A percentile compares a stretch with the other conserved stretches of the same genome.
These are phyloP conservation scores for Lophius americanus DNA, from an alignment of 2,797 vertebrate genomes.

Conservation along the genomic window DNA sequence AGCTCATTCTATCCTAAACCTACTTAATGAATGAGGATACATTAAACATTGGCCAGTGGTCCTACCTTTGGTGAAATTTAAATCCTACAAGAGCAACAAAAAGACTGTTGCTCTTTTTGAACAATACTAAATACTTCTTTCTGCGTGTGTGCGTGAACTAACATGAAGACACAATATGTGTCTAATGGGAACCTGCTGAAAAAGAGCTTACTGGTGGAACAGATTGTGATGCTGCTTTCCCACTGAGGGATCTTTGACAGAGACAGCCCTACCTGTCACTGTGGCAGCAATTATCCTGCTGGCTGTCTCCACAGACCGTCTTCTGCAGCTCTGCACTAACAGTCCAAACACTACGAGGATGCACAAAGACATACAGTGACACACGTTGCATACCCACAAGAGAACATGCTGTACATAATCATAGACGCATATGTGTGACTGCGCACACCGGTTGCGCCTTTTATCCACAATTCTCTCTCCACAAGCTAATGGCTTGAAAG, in stretches of 20 bases:
- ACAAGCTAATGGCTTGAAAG: constrained; percentile 65
- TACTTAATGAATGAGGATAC: constrained; percentile 7
- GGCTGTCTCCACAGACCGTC: constrained; percentile 75
- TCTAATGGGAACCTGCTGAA: constrained; percentile 68
- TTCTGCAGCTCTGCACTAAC: constrained; percentile 79
- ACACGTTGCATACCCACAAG: constrained; percentile 43
- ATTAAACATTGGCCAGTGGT: constrained; percentile 19
- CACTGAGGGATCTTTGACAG: constrained; percentile 75
- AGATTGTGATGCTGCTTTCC: constrained; percentile 56
- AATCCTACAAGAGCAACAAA: constrained; percentile 24
- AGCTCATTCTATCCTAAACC: background rate
- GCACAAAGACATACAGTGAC: constrained; percentile 54
- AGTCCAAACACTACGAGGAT: constrained; percentile 57
- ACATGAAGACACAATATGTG: constrained; percentile 72
- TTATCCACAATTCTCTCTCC: constrained; percentile 60
- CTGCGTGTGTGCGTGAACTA: constrained; percentile 44
- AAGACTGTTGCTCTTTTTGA: constrained; percentile 27
- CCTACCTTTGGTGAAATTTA: constrained; percentile 29
- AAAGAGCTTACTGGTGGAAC: constrained; percentile 60
- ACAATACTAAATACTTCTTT: constrained; percentile 40
- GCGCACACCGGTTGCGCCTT: constrained; percentile 37
- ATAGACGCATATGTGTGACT: background rate
- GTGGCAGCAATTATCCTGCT: constrained; percentile 82
- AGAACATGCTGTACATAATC: constrained; percentile 55
- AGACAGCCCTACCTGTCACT: constrained; percentile 82